Evolutionary conservation across 2,888 invertebrate species (phyloP).

Genomic region (Sinhomidia bicolor): DNA sequence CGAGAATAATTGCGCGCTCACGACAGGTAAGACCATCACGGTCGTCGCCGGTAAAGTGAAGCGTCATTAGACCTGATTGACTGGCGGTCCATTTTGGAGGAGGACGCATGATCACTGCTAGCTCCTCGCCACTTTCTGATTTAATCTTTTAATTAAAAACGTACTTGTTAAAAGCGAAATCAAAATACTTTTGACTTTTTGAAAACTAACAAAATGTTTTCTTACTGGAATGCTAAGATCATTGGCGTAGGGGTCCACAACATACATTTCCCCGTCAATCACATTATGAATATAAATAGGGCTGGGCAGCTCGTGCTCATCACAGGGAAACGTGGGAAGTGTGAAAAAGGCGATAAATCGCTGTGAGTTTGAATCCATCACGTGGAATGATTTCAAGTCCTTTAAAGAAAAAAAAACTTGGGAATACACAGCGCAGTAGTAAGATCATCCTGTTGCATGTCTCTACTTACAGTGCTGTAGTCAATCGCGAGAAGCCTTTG

Average conservation of each 20-base stretch:
- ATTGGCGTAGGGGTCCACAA: constrained; percentile 49
- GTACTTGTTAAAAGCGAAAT: too few relatives aligned
- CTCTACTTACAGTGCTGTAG: constrained; percentile 48
- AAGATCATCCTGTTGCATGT: background rate
- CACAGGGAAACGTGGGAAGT: constrained; percentile 45
- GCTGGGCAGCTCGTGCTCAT: background rate
- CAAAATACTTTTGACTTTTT: background rate
- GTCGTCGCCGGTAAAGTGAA: constrained; percentile 68
- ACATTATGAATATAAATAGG: constrained; percentile 69
- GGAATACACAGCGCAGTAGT: too few relatives aligned
- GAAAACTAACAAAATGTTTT: too few relatives aligned
- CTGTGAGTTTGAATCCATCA: constrained; percentile 69
- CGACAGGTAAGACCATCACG: constrained; percentile 69
- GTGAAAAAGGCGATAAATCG: constrained; percentile 70
- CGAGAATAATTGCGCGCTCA: constrained; percentile 66
- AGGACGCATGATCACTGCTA: constrained; percentile 64
- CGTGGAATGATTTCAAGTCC: constrained; percentile 71
- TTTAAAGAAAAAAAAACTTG: background rate
- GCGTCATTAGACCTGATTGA: constrained; percentile 66
- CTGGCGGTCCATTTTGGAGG: constrained; percentile 70
- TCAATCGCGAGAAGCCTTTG: constrained; percentile 61
- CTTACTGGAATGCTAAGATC: constrained; percentile 65
- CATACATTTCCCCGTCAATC: constrained; percentile 67
- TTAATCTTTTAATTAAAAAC: constrained; percentile 46
- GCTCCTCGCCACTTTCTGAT: constrained; percentile 64